Conservation (phyloP, 2,797 vertebrate genomes). For the Alosa sapidissima region DNA sequence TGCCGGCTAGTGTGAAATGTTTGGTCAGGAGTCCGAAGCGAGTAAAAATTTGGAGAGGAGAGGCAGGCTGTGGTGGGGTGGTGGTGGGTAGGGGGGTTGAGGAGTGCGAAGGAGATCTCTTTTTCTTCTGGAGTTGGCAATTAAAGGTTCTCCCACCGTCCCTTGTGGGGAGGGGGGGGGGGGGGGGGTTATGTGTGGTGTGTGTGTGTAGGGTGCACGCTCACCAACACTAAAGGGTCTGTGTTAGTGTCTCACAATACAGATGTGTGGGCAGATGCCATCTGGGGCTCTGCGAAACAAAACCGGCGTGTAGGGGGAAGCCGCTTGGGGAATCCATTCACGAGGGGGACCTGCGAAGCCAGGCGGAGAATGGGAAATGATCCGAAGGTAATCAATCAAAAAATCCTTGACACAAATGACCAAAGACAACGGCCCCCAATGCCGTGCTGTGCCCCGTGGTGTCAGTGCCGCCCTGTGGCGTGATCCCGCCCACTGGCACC, state of each 20-base stretch:
- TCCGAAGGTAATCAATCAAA: conserved; percentile 96
- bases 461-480: conserved; percentile 75
- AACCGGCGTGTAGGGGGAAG: conserved; percentile 67
- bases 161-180: conserved; percentile 45
- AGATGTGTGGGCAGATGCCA: conserved; percentile 95
- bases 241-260: conserved; percentile 78
- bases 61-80: not conserved
- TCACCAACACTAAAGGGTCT: conserved; percentile 70
- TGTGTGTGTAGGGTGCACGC: conserved; percentile 46
- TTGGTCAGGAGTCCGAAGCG: not conserved
- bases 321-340: conserved; percentile 76
- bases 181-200: too few species aligned
- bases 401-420: conserved; percentile 88
- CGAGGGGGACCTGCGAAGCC: conserved; percentile 78
- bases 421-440: conserved; percentile 81
- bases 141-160: conserved; percentile 64
- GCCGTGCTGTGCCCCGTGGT: conserved; percentile 67
- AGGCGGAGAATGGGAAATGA: conserved; percentile 87
- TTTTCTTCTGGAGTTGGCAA: conserved; percentile 60
- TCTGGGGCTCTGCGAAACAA: conserved; percentile 78
- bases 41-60: not conserved
- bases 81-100: not conserved
- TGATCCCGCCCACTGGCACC: conserved; percentile 80
- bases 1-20: not conserved
- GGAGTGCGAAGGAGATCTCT: not conserved